Evolutionary conservation across 2,797 vertebrate genomes (phyloP).

Genomic region (Labroides dimidiatus): DNA sequence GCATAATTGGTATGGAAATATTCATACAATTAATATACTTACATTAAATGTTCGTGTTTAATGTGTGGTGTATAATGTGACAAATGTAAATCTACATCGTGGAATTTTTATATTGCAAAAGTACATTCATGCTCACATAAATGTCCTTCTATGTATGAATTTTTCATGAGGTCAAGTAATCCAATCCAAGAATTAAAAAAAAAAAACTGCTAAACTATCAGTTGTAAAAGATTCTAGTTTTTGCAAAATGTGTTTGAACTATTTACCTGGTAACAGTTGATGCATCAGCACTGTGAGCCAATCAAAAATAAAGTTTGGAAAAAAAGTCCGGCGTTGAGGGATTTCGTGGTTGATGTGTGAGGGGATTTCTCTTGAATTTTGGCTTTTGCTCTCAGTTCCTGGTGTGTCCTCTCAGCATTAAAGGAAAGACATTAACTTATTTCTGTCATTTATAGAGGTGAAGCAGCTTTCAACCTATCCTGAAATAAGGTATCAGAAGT

Average conservation of each 20-base stretch:
- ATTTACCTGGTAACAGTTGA: constrained; percentile 71
- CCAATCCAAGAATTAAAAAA: background rate
- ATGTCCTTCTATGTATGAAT: too few species aligned
- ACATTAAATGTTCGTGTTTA: too few species aligned
- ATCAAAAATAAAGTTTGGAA: constrained; percentile 52
- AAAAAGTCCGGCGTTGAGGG: background rate
- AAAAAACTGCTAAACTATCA: background rate
- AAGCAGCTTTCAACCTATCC: background rate
- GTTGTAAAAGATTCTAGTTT: background rate
- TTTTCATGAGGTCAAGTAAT: background rate
- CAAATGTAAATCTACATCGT: too few species aligned
- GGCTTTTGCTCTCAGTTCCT: constrained; percentile 52
- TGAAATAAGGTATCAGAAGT: constrained; percentile 39
- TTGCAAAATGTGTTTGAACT: background rate
- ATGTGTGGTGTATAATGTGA: too few species aligned
- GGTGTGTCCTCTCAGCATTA: background rate
- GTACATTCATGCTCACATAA: too few species aligned
- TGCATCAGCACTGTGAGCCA: constrained; percentile 47
- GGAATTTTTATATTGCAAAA: too few species aligned
- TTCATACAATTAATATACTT: too few species aligned
- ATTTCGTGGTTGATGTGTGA: background rate
- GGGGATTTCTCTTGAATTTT: constrained; percentile 2
- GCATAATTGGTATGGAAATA: too few species aligned
- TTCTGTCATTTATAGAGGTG: constrained; percentile 19
- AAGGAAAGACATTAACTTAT: background rate